Base-by-base conservation (phyloP, 2,113 vertebrate species). In the Lethenteron camtschaticum region DNA sequence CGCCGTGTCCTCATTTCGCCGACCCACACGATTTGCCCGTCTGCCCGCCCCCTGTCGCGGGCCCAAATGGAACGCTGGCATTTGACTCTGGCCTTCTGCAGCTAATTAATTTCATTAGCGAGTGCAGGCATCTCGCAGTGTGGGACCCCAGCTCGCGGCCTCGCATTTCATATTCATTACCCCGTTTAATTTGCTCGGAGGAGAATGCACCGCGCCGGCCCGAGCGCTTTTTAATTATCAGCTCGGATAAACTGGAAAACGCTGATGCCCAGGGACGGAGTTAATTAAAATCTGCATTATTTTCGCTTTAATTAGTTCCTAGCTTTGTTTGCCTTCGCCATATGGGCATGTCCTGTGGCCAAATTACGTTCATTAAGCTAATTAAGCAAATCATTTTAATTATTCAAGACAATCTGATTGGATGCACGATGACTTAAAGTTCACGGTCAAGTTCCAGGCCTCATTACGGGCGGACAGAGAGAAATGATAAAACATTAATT, bases 201-300 rank as follows among this genome's bases (percentile, higher is more conserved):
- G 95, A 95, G 89, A 96, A 97, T 41, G 95, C 89, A 90, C 90
- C 91, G 90, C 89, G 92, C 87, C 90, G 89, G 91, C 92, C 95
- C 92, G 90, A 96, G 90, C 90, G 96, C 91, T 99, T 99, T 99
- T 99, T 99, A 99, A 99, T 99, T 99, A 99, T 99, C 94, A 94
- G 92, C 94, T 95, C 95, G 92, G 92, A 96, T 96, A 99, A 89
- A 96, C 96, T 95, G 94, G 92, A 99, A 96, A 99, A 99, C 96
- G 94, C 96, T 99, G 90, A 96, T 94, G 94, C 94, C 94, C 96
- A 85, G 91, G 94, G 92, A 92, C 96, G 96, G 90, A 95, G 92
- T 99, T 99, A 99, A 99, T 99, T 99, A 99, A 99, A 99, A 99
- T 90, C 94, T 96, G 94, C 94, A 99, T 99, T 99, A 99, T 99